Base-by-base conservation (phyloP, 2,113 vertebrate species). In the Atlantisia rogersi region DNA sequence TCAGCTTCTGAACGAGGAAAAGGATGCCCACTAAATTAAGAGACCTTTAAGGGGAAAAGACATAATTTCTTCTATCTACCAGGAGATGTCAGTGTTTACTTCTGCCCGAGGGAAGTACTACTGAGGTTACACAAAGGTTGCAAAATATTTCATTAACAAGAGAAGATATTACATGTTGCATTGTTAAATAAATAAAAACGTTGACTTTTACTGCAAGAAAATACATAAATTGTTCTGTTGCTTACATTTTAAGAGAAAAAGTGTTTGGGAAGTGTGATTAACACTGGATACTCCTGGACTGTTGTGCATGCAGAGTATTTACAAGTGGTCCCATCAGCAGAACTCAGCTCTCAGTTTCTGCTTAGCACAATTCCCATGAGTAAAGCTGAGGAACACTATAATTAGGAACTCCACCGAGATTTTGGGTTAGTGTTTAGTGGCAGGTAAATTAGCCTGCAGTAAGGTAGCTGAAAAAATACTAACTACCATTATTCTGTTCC, bases 71-170 rank as follows among this genome's bases (percentile, higher is more conserved):
- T 69, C 90, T 21, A 0, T 78, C 90, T 93, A 60, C 97, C 97
- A 97, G 96, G 94, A 97, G 96, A 88, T 96, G 97, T 97, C 97
- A 96, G 78, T 94, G 85, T 97, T 96, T 80, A 67, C 97, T 95
- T 93, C 88, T 86, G 82, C 90, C 92, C 92, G 83, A 55, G 26
- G 19, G 95, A 86, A 97, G 83, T 60, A 89, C 89, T 4, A 7
- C 73, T 86, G 50, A 80, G 95, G 86, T 88, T 96, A 94, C 86
- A 71, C 68, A 90, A 70, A 71, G 37, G 32, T 86, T 96, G 94
- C 82, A 76, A 94, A 87, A 25, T 71, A 68, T 83, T 56, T 93
- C 63, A 37, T 86, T 92, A 80, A 59, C 19, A 28, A 85, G 32
- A n/a, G 35, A 76, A 81, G 60, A 69, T 32, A 73, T 22, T 71